Percentiles rank a stretch among this genome's conserved stretches.
phyloP scores from a whole-genome alignment of 2,797 vertebrate genomes.

The Erethizon dorsatum region DNA sequence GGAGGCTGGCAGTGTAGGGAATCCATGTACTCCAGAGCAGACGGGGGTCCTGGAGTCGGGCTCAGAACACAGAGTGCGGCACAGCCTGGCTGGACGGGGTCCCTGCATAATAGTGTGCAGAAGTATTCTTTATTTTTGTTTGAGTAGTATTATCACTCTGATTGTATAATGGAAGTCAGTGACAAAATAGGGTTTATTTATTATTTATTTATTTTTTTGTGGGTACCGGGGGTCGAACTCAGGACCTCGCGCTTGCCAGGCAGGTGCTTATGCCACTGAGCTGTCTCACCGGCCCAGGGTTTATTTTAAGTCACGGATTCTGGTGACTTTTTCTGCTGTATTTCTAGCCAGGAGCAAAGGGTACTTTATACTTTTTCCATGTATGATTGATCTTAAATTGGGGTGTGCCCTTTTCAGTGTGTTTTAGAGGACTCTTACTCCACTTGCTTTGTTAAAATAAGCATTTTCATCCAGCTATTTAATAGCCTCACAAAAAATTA shows the following conservation, averaged over 20 bases:
- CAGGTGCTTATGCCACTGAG: too few relatives aligned
- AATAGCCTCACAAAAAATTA: constrained; percentile 77
- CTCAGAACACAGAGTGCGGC: neutral
- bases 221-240: too few relatives aligned
- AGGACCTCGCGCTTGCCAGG: too few relatives aligned
- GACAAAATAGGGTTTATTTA: neutral
- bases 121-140: neutral
- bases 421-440: constrained; percentile 52
- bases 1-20: neutral
- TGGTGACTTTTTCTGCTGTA: constrained; percentile 9
- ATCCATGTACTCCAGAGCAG: neutral
- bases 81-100: neutral
- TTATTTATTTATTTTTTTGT: too few relatives aligned
- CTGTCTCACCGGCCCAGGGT: neutral
- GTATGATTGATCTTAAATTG: constrained; percentile 26
- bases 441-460: constrained; percentile 55
- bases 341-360: constrained; percentile 66
- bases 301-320: neutral
- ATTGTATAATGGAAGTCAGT: neutral
- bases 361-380: constrained; percentile 10
- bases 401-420: constrained; percentile 20
- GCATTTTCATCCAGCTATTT: constrained; percentile 56
- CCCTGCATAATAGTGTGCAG: neutral
- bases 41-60: neutral
- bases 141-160: neutral